A percentile compares a stretch with the other conserved stretches of the same genome.
Evolutionary conservation across 2,888 invertebrate species (phyloP).

Genomic region (Stramonita haemastoma): DNA sequence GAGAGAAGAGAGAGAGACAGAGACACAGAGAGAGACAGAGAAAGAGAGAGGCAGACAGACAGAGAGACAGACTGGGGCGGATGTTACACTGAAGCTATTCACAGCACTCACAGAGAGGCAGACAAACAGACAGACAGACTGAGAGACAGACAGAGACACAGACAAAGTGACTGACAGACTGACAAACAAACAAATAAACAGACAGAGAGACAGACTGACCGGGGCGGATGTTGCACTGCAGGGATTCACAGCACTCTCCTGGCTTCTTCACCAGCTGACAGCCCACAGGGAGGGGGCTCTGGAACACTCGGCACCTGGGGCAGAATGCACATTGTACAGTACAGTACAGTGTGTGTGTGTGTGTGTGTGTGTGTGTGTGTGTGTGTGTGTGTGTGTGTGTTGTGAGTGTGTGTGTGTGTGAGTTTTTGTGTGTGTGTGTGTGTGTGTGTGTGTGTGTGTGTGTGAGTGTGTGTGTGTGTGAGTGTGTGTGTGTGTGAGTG

Average conservation of each 20-base stretch:
- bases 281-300: constrained; percentile 55
- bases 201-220: background rate
- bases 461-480: background rate
- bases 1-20: no score
- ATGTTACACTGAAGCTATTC: no score
- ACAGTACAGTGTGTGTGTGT: no score
- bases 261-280: constrained; percentile 58
- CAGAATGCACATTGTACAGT: no score
- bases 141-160: background rate
- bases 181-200: background rate
- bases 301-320: constrained; percentile 59
- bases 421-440: no score
- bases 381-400: no score
- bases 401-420: no score
- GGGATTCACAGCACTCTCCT: constrained; percentile 62
- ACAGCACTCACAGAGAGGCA: no score
- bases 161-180: background rate
- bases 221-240: constrained; percentile 51
- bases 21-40: background rate
- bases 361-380: no score
- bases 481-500: background rate
- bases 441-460: background rate
- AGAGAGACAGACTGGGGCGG: no score
- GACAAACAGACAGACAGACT: background rate
- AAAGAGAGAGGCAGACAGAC: background rate